Evolutionary conservation across 1,140 invertebrate species (phyloP).

Genomic region (Dendroctonus valens): DNA sequence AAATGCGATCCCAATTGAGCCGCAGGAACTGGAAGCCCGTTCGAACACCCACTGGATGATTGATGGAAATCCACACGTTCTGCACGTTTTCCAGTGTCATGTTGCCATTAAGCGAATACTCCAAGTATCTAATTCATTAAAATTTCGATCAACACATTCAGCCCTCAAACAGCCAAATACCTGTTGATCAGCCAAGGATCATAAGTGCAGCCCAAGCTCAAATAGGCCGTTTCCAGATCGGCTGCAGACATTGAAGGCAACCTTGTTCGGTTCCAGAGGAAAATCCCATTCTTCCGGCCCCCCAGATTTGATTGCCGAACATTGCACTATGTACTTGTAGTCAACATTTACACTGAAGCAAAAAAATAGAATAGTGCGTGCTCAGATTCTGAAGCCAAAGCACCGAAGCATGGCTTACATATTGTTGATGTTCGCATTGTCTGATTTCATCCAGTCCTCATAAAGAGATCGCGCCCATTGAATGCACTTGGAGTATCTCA

Average conservation of each 20-base stretch:
- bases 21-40: slow-evolving; percentile 45
- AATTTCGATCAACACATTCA: too few species aligned
- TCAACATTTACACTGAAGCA: slow-evolving; percentile 41
- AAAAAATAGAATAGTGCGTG: slow-evolving; percentile 1
- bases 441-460: slow-evolving; percentile 40
- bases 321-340: slow-evolving; percentile 41
- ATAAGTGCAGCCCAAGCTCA: slow-evolving; percentile 44
- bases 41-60: slow-evolving; percentile 41
- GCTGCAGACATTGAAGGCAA: slow-evolving; percentile 38
- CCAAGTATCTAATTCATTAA: slow-evolving; percentile 38
- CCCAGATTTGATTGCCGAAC: slow-evolving; percentile 42
- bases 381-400: background rate
- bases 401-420: slow-evolving; percentile 36
- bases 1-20: slow-evolving; percentile 45
- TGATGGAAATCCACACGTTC: slow-evolving; percentile 46
- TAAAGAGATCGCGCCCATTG: slow-evolving; percentile 41
- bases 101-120: slow-evolving; percentile 42
- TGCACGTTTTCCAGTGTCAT: slow-evolving; percentile 44
- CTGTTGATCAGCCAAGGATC: slow-evolving; percentile 48
- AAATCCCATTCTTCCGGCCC: slow-evolving; percentile 45
- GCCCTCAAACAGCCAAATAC: slow-evolving; percentile 17
- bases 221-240: slow-evolving; percentile 42
- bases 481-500: slow-evolving; percentile 41
- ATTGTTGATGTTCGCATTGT: slow-evolving; percentile 40
- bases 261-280: slow-evolving; percentile 43